Percentiles rank a stretch among this genome's conserved stretches.
Conservation (phyloP, 2,113 vertebrate species). For the Orycteropus afer region DNA sequence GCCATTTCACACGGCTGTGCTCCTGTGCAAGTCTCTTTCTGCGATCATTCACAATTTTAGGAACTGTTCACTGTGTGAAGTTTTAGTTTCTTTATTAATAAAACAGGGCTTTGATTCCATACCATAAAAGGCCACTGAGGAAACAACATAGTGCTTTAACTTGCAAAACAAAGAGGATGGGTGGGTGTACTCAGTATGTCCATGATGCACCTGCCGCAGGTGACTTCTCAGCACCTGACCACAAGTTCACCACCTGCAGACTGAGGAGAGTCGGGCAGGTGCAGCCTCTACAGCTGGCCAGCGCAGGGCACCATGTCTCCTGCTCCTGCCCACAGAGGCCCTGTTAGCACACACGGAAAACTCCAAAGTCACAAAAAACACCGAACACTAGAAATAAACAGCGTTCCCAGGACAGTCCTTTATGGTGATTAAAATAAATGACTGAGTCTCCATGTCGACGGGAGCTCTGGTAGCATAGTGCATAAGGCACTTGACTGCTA, state of each 20-base stretch:
- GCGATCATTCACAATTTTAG: not conserved
- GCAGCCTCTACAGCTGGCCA: not conserved
- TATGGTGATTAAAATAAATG: not conserved
- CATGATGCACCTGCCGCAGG: too few relatives aligned
- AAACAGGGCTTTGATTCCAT: not conserved
- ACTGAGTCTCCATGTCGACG: too few relatives aligned
- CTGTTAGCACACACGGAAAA: too few relatives aligned
- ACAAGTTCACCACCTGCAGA: too few relatives aligned
- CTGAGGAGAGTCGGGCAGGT: too few relatives aligned
- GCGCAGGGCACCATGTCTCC: not conserved
- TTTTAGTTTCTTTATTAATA: not conserved
- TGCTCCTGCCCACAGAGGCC: not conserved
- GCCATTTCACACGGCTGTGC: not conserved
- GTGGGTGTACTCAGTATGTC: fast-evolving
- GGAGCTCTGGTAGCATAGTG: too few relatives aligned
- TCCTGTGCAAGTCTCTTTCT: fast-evolving
- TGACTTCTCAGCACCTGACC: not conserved
- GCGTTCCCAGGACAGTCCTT: not conserved
- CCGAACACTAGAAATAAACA: too few relatives aligned
- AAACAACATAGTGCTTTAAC: not conserved
- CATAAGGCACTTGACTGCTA: too few relatives aligned
- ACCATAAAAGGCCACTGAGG: not conserved
- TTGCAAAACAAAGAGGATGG: not conserved
- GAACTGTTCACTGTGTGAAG: not conserved
- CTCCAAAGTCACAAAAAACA: not conserved